These are phyloP conservation scores for Xyrichtys novacula DNA, from an alignment of 2,797 vertebrate species.

Conservation along the genomic window DNA sequence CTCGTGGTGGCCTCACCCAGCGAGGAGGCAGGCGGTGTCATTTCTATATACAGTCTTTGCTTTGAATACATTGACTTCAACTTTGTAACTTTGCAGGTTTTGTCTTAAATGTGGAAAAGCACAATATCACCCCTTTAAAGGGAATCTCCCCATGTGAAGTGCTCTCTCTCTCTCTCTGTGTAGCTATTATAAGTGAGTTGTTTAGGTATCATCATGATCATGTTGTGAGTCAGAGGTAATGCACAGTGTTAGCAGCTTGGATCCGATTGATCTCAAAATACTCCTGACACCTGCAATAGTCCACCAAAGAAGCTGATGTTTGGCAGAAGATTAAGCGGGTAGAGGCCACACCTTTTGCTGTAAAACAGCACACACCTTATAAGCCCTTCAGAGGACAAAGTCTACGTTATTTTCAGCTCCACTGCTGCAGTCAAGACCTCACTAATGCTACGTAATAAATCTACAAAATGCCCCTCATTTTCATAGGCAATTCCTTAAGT, in stretches of 20 bases:
- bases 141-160: too few species aligned
- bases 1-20: too few species aligned
- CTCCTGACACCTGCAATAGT: conserved; percentile 40
- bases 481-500: conserved; percentile 64
- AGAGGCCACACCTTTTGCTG: conserved; percentile 45
- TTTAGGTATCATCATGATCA: conserved; percentile 27
- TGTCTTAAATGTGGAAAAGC: too few species aligned
- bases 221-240: conserved; percentile 44
- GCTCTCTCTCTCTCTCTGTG: too few species aligned
- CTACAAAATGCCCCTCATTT: conserved; percentile 46
- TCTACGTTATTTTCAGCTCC: conserved; percentile 52
- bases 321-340: conserved; percentile 59
- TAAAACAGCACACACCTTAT: conserved; percentile 49
- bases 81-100: too few species aligned
- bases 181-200: neutral
- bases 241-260: conserved; percentile 33
- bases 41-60: too few species aligned
- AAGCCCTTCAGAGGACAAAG: conserved; percentile 69
- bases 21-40: too few species aligned
- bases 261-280: conserved; percentile 50
- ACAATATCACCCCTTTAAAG: too few species aligned
- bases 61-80: too few species aligned
- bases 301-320: conserved; percentile 57
- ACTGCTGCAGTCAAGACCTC: conserved; percentile 50
- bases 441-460: conserved; percentile 60